A percentile compares a stretch with the other conserved stretches of the same genome.
Conservation (phyloP, 2,888 invertebrate genomes). For the Cistogaster globosa region DNA sequence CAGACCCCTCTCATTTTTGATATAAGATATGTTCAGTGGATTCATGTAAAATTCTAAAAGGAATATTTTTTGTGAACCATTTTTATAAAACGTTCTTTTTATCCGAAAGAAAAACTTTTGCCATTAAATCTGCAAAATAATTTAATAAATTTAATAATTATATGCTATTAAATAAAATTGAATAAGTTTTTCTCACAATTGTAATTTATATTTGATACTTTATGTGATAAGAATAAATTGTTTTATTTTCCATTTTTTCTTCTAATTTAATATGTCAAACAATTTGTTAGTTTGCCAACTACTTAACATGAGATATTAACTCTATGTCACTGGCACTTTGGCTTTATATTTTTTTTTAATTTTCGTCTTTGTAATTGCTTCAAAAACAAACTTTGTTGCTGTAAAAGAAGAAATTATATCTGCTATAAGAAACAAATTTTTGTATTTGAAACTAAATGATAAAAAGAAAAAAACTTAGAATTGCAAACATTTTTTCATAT, state of each 20-base stretch:
- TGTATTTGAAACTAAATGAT: neutral
- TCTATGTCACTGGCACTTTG: neutral
- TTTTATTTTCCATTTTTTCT: neutral
- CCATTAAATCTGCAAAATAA: too few species aligned
- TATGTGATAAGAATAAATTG: conserved; percentile 8
- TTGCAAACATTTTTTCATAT: neutral
- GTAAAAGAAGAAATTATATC: neutral
- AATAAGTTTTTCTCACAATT: neutral
- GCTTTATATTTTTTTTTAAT: neutral
- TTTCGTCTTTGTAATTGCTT: too few species aligned
- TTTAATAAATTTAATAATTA: too few species aligned
- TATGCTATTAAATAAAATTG: neutral
- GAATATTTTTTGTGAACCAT: too few species aligned
- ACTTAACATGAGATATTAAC: conserved; percentile 29
- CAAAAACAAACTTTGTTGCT: neutral
- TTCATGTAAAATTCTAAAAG: too few species aligned
- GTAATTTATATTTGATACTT: neutral
- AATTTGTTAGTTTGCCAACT: conserved; percentile 26
- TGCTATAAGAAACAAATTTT: neutral
- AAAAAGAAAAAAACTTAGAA: neutral
- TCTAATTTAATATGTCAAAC: neutral
- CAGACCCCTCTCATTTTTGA: too few species aligned
- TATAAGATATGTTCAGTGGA: too few species aligned
- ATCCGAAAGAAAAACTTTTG: too few species aligned
- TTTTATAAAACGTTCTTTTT: too few species aligned